phyloP scores from a whole-genome alignment of 1,140 invertebrate genomes.

The Ceratina japonica region DNA sequence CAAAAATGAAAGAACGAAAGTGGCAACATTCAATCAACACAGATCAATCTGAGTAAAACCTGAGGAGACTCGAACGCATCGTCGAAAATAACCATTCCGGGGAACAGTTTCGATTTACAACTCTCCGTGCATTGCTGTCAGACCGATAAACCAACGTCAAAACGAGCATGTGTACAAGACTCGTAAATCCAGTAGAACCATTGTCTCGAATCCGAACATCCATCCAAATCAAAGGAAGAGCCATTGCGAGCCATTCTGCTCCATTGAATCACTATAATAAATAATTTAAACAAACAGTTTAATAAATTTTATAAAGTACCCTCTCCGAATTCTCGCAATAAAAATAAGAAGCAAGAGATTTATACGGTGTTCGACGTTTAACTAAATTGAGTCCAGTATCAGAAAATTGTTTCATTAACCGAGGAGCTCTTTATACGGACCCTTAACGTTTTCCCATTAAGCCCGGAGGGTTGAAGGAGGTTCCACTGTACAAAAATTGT shows the following conservation, averaged over 20 bases:
- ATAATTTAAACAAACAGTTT: no score
- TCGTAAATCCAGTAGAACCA: constrained; percentile 19
- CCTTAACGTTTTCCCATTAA: no score
- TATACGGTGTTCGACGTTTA: no score
- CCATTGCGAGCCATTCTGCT: not conserved
- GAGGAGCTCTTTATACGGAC: no score
- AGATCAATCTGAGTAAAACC: constrained; percentile 23
- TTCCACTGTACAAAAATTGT: no score
- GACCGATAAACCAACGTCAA: constrained; percentile 17
- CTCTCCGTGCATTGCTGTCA: constrained; percentile 9
- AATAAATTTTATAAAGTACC: no score
- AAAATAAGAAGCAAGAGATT: no score
- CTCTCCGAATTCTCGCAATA: no score
- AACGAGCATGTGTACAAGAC: not conserved
- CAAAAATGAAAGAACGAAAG: not conserved
- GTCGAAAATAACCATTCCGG: constrained; percentile 10
- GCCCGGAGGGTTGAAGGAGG: no score
- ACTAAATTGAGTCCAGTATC: no score
- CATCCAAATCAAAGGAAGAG: not conserved
- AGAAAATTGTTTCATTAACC: no score
- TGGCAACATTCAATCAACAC: not conserved
- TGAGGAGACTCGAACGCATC: constrained; percentile 1
- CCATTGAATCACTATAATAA: no score
- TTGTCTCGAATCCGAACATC: constrained; percentile 19
- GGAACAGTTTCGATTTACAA: constrained; percentile 29